phyloP scores from a whole-genome alignment of 2,888 invertebrate genomes.

The Drosophila niveifrons region DNA sequence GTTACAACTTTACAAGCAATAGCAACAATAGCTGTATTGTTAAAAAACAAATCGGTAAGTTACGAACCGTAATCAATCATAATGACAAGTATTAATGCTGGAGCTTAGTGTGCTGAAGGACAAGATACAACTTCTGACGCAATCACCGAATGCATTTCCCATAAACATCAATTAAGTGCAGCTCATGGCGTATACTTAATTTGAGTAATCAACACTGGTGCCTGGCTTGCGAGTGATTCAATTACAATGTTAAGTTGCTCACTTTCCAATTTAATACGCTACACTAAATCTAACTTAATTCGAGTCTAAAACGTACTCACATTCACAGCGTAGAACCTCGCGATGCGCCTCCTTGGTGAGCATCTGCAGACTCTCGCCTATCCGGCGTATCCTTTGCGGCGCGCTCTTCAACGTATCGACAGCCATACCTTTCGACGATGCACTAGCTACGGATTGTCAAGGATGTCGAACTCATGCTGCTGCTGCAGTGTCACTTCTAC shows the following conservation, averaged over 20 bases:
- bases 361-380: slow-evolving; percentile 79
- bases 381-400: slow-evolving; percentile 64
- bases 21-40: slow-evolving; percentile 14
- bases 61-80: slow-evolving; percentile 58
- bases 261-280: background rate
- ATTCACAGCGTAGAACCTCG: slow-evolving; percentile 71
- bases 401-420: slow-evolving; percentile 52
- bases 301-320: slow-evolving; percentile 66
- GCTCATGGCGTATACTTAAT: slow-evolving; percentile 33
- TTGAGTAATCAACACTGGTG: background rate
- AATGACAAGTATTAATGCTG: slow-evolving; percentile 21
- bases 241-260: background rate
- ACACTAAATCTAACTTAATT: background rate
- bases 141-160: slow-evolving; percentile 19
- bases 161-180: slow-evolving; percentile 3
- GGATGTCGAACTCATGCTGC: slow-evolving; percentile 31
- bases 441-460: background rate
- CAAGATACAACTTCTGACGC: slow-evolving; percentile 34
- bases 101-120: slow-evolving; percentile 28
- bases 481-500: slow-evolving; percentile 45
- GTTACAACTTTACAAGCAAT: slow-evolving; percentile 58
- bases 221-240: background rate
- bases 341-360: slow-evolving; percentile 75
- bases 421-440: slow-evolving; percentile 28
- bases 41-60: slow-evolving; percentile 10